Base-by-base conservation (phyloP, 2,888 invertebrate species). In the Acanthoscelides obtectus region DNA sequence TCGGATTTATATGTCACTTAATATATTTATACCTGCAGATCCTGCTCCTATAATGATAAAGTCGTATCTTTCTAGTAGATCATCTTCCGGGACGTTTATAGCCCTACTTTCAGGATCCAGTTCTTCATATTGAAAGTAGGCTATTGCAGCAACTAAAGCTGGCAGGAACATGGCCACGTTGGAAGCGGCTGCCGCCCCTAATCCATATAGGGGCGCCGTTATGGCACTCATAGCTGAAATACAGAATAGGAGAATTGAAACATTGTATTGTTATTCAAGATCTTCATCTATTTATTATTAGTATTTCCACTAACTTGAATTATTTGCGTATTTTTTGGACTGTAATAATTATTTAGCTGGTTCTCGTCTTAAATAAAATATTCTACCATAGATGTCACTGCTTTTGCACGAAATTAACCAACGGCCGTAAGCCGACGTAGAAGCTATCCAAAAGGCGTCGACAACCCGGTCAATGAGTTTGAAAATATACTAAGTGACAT, bases 11-110 rank as follows among this genome's bases (percentile, higher is more conserved):
- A n/a, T n/a, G n/a, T n/a, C n/a, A n/a, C n/a, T n/a, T n/a, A 20
- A 25, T 12, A 12, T 20, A 22, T 22, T 20, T 67, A 74, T 83
- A 89, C 94, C 95, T 83, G 95, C 95, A 0, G 96, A 96, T 17
- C 96, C 96, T 0, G 92, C 93, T 0, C 96, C 96, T 27, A 96
- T 90, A 71, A 95, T 87, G 78, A 96, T 94, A 81, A 96, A 96
- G 84, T 96, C 94, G 80, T 95, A 95, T 64, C 91, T 88, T 0
- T 89, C 88, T 22, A 90, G 84, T 69, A 95, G 84, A 27, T 89
- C 86, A 20, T 90, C 89, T 6, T 91, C 89, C 0, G 89, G 88
- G 64, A 93, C 87, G 78, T 94, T 90, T n/a, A 91, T 91, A 0
- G 93, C 92, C 71, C 92, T 88, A 0, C 93, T 92, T 83, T 95